Evolutionary conservation across 2,113 vertebrate genomes (phyloP), one percentile per base, ranked within the genome.

Genomic region (Aphyosemion australe): DNA sequence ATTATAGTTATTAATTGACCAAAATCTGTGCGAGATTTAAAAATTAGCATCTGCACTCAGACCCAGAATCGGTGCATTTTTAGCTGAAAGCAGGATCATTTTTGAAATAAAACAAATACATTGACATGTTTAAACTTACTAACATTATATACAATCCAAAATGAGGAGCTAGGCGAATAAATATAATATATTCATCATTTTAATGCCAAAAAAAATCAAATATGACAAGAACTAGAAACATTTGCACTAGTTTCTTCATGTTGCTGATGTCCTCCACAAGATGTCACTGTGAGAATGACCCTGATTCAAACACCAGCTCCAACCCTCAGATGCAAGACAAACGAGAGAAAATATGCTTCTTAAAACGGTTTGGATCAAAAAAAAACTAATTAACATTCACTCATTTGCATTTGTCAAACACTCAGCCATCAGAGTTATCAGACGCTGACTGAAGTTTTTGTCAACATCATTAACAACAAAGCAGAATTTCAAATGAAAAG

Each of bases 391-490:
- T 78, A 83, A 68, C 45, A 53, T 70, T 66, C 70, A 19, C 61
- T 69, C 72, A 72, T 82, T 76, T 73, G 59, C 62, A 80, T 81
- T 79, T 71, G 61, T 75, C 70, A 78, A 74, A 81, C 59, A 65
- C 48, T 70, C 67, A 37, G 49, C 68, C 73, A 56, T 76, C 68
- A 54, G 41, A 76, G 49, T 58, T 65, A 82, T 84, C 80, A 80
- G 50, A 70, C 57, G 50, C n/a, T 55, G 69, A 73, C 46, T 85
- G 78, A 88, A 83, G 80, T 78, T 63, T 48, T 58, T 65, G 79
- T 82, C 80, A 83, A 84, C 80, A 81, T 85, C 76, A 85, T 86
- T 82, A 87, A 83, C 82, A 81, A 70, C 70, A 84, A 87, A 89
- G 87, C 55, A 42, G 82, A 89, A 86, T 79, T 86, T 76, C 45